A percentile compares a stretch with the other conserved stretches of the same genome.
phyloP scores from a whole-genome alignment of 2,113 vertebrate species.

The Vicugna pacos region DNA sequence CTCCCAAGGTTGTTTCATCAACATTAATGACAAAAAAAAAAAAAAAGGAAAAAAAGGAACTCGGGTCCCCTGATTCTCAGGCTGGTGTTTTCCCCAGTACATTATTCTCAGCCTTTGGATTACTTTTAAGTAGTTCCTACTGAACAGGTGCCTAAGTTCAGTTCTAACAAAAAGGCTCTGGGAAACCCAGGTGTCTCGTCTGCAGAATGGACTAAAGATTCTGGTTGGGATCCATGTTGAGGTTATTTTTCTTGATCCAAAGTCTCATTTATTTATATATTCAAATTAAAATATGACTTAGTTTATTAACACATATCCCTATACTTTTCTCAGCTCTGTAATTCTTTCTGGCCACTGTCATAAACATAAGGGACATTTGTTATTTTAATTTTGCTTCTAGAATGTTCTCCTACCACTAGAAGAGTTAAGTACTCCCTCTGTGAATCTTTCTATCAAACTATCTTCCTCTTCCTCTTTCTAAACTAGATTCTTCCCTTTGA shows the following conservation, averaged over 20 bases:
- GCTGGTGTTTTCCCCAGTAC: neutral
- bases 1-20: neutral
- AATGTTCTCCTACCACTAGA: neutral
- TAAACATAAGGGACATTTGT: neutral
- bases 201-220: neutral
- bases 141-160: neutral
- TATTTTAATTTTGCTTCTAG: conserved; percentile 30
- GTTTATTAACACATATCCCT: neutral
- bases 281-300: conserved; percentile 3
- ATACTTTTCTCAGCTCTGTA: neutral
- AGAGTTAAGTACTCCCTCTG: neutral
- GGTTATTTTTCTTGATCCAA: neutral
- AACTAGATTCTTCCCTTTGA: neutral
- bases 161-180: neutral
- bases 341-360: neutral
- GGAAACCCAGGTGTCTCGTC: neutral
- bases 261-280: neutral
- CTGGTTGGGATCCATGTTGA: neutral
- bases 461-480: neutral
- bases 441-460: neutral
- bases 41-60: neutral
- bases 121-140: neutral
- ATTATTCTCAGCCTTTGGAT: neutral
- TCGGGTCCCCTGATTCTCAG: neutral
- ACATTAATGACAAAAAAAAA: neutral